Percentiles rank a stretch among this genome's conserved stretches.
Conservation (phyloP, 2,113 vertebrate genomes). For the Protobothrops flavoviridis region DNA sequence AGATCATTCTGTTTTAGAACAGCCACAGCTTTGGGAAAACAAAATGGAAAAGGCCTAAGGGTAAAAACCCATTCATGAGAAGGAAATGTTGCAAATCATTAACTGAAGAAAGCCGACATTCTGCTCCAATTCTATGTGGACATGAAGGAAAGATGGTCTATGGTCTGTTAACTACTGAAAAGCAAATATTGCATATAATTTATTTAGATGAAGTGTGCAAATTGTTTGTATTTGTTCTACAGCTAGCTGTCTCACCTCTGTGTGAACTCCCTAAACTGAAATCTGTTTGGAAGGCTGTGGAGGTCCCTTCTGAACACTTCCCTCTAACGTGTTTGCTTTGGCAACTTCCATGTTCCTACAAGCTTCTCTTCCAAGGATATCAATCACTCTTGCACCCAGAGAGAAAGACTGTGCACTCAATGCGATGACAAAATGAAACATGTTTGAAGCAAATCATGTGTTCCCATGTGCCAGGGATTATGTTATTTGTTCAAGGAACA, state of each 20-base stretch:
- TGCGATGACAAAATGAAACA: slow-evolving; percentile 95
- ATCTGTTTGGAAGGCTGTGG: slow-evolving; percentile 80
- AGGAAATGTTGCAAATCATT: slow-evolving; percentile 63
- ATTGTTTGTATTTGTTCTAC: slow-evolving; percentile 92
- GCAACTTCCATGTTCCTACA: slow-evolving; percentile 85
- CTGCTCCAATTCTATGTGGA: slow-evolving; percentile 69
- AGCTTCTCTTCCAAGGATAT: slow-evolving; percentile 90
- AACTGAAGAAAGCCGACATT: slow-evolving; percentile 71
- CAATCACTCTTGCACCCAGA: slow-evolving; percentile 91
- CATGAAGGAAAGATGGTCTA: slow-evolving; percentile 63
- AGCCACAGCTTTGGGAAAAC: slow-evolving; percentile 56
- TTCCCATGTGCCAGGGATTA: slow-evolving; percentile 81
- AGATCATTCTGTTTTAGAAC: slow-evolving; percentile 62
- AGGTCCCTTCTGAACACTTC: slow-evolving; percentile 80
- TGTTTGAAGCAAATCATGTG: slow-evolving; percentile 92
- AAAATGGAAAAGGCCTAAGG: slow-evolving; percentile 67
- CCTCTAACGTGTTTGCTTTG: slow-evolving; percentile 92
- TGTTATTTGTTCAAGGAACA: slow-evolving; percentile 73
- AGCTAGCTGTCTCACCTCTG: slow-evolving; percentile 90
- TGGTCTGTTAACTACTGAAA: slow-evolving; percentile 61
- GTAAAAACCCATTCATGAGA: slow-evolving; percentile 69
- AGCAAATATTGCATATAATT: slow-evolving; percentile 80
- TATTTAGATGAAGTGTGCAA: slow-evolving; percentile 86
- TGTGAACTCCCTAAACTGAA: slow-evolving; percentile 85
- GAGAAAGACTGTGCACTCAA: slow-evolving; percentile 79